Evolutionary conservation across 2,113 vertebrate species (phyloP).

Genomic region (Micronisus gabar): DNA sequence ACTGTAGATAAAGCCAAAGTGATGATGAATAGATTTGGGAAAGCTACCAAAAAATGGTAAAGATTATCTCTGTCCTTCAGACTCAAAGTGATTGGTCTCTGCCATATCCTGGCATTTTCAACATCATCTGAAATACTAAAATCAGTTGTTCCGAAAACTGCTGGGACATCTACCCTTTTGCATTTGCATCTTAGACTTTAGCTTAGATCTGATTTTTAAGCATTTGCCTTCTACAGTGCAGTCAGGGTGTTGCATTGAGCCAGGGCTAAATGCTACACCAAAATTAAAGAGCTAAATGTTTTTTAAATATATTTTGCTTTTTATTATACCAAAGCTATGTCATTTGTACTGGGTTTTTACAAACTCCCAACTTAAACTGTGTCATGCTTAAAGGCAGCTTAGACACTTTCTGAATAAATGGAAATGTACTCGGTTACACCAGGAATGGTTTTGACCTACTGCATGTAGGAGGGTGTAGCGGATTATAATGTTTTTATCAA

Average conservation of each 20-base stretch:
- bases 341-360: background rate
- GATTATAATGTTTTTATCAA: conserved; percentile 15
- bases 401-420: background rate
- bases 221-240: background rate
- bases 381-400: background rate
- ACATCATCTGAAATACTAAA: background rate
- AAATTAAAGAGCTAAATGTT: background rate
- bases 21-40: background rate
- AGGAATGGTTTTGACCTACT: background rate
- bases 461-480: background rate
- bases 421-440: background rate
- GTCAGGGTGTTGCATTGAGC: background rate
- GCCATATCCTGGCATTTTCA: background rate
- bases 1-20: background rate
- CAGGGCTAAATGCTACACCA: background rate
- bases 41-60: background rate
- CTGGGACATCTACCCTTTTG: background rate
- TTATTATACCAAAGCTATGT: background rate
- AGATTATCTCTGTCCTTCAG: background rate
- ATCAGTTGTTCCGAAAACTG: background rate
- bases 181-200: background rate
- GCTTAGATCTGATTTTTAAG: background rate
- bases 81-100: background rate
- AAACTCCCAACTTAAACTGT: background rate
- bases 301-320: background rate